Evolutionary conservation across 2,888 invertebrate genomes (phyloP).

Genomic region (Nysson spinosus): DNA sequence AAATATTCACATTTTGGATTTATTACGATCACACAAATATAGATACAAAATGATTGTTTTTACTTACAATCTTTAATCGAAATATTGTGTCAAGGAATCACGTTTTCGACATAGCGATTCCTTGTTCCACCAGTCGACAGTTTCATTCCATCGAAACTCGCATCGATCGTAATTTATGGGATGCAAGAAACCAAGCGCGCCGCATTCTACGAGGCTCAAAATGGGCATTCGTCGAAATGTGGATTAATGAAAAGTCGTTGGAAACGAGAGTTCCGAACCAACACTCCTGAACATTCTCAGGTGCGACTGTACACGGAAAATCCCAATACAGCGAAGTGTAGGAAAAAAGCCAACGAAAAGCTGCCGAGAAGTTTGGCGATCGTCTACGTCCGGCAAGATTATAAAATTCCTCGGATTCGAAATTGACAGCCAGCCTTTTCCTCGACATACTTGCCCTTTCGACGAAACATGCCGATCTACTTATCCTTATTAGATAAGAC

Average conservation of each 20-base stretch:
- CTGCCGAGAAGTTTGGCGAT: neutral
- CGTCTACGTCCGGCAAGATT: constrained; percentile 4
- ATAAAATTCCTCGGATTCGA: constrained; percentile 4
- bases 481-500: too few relatives aligned
- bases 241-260: constrained; percentile 13
- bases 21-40: too few relatives aligned
- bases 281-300: constrained; percentile 19
- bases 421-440: constrained; percentile 11
- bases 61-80: too few relatives aligned
- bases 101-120: too few relatives aligned
- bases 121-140: neutral
- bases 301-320: constrained; percentile 2
- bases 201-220: constrained; percentile 1
- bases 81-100: too few relatives aligned
- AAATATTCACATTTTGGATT: too few relatives aligned
- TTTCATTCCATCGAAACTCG: neutral
- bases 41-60: too few relatives aligned
- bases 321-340: neutral
- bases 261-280: neutral
- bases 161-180: neutral
- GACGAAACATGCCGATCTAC: neutral
- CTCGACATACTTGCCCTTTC: constrained; percentile 4
- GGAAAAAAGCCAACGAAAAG: neutral
- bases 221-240: constrained; percentile 3
- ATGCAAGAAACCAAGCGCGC: neutral